Conservation (phyloP, 1,140 invertebrate species). For the Heliconius nattereri region DNA sequence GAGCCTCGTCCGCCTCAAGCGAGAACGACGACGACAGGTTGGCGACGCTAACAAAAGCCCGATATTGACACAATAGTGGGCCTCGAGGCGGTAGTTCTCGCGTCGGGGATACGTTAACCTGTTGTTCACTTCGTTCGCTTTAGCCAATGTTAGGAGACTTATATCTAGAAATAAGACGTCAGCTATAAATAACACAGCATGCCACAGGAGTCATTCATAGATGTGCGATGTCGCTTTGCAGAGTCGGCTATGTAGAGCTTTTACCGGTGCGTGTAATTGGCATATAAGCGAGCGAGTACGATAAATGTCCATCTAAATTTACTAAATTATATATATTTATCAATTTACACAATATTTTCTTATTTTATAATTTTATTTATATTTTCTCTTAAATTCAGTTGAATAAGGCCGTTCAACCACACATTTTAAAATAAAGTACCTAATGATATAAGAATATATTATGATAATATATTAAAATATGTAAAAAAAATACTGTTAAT, state of each 20-base stretch:
- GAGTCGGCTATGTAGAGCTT: constrained; percentile 65
- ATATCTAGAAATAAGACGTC: constrained; percentile 13
- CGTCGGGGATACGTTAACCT: constrained; percentile 15
- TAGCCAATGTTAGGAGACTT: constrained; percentile 20
- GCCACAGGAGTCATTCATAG: constrained; percentile 53
- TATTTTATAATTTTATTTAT: not conserved
- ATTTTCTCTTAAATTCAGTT: not conserved
- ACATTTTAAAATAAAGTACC: not conserved
- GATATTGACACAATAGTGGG: constrained; percentile 77
- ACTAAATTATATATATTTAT: constrained; percentile 18
- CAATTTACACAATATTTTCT: not conserved
- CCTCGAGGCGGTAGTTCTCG: constrained; percentile 60
- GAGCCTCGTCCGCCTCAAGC: constrained; percentile 94
- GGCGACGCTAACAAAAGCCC: constrained; percentile 50
- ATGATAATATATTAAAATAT: not conserved
- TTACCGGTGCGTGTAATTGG: constrained; percentile 57
- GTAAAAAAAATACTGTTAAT: not conserved
- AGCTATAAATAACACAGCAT: constrained; percentile 54
- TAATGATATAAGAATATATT: not conserved
- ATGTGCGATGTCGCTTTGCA: constrained; percentile 69
- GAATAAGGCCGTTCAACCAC: not conserved
- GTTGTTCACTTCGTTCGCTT: constrained; percentile 14
- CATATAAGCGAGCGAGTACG: constrained; percentile 41
- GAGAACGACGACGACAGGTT: constrained; percentile 88
- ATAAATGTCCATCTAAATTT: not conserved